Evolutionary conservation across 2,797 vertebrate genomes (phyloP).

Genomic region (Phalanger gymnotis): DNA sequence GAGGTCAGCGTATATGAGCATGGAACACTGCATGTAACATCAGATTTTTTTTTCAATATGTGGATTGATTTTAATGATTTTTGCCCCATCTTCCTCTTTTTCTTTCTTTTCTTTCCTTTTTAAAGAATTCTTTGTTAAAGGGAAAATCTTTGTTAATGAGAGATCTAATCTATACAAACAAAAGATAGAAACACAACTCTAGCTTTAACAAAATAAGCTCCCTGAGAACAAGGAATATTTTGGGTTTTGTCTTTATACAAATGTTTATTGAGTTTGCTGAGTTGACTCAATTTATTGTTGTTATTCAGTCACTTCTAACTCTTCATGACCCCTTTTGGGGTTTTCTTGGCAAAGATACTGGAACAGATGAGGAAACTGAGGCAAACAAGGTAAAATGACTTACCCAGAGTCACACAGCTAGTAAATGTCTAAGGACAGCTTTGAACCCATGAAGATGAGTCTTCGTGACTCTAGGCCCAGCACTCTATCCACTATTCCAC

Average conservation of each 20-base stretch:
- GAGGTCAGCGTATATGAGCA: not conserved
- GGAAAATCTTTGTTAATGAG: not conserved
- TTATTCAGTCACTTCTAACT: not conserved
- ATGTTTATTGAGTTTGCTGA: not conserved
- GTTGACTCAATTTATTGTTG: not conserved
- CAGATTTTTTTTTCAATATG: not conserved
- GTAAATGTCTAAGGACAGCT: not conserved
- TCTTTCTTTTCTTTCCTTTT: not conserved
- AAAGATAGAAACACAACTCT: not conserved
- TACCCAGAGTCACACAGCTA: not conserved
- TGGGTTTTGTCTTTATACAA: not conserved
- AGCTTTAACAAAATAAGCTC: not conserved
- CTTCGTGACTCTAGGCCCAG: not conserved
- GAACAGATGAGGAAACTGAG: not conserved
- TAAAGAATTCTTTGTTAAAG: not conserved
- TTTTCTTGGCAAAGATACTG: not conserved
- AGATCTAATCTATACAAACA: not conserved
- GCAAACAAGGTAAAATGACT: not conserved
- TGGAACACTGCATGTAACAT: not conserved
- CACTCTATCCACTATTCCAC: not conserved
- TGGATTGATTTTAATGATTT: not conserved
- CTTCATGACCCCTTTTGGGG: not conserved
- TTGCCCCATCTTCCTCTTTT: not conserved
- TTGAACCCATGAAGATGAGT: not conserved
- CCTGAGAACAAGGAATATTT: not conserved